phyloP scores from a whole-genome alignment of 64 coral and sea anemone species.

The Acropora tenuis region DNA sequence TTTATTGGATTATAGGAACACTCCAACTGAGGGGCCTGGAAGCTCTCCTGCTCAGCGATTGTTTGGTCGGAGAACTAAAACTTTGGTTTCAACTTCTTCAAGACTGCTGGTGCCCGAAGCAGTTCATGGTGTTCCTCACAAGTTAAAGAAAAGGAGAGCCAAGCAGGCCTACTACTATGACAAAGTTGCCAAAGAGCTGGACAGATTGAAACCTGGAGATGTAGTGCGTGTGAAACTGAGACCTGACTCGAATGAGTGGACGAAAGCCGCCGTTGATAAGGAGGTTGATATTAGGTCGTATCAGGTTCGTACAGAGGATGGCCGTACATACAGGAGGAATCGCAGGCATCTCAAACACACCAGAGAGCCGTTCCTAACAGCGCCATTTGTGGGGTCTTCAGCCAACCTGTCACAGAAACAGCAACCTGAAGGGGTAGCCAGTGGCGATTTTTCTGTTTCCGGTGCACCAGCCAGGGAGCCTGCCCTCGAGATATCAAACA shows the following conservation, averaged over 20 bases:
- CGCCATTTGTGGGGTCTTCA: background rate
- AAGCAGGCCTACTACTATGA: too few species aligned
- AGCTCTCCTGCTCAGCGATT: constrained; percentile 11
- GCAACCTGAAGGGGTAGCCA: background rate
- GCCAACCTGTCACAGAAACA: background rate
- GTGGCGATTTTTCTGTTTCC: background rate
- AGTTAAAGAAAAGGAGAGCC: background rate
- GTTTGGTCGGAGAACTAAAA: constrained; percentile 18
- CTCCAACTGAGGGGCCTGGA: background rate
- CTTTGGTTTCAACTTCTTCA: constrained; percentile 8
- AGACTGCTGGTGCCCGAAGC: constrained; percentile 12
- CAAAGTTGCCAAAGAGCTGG: too few species aligned
- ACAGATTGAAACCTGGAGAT: too few species aligned
- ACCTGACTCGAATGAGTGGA: too few species aligned
- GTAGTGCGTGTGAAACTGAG: too few species aligned
- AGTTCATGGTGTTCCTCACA: constrained; percentile 7
- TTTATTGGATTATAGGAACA: too few species aligned
- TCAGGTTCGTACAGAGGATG: too few species aligned
- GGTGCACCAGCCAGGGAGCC: background rate
- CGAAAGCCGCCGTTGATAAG: too few species aligned
- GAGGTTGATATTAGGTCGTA: too few species aligned
- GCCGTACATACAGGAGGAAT: background rate
- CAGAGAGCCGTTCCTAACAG: background rate
- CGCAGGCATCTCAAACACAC: constrained; percentile 10
- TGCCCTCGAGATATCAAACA: background rate